Percentiles rank a stretch among this genome's conserved stretches.
These are phyloP conservation scores for Barnardius zonarius DNA, from an alignment of 2,113 vertebrate species.

Conservation along the genomic window DNA sequence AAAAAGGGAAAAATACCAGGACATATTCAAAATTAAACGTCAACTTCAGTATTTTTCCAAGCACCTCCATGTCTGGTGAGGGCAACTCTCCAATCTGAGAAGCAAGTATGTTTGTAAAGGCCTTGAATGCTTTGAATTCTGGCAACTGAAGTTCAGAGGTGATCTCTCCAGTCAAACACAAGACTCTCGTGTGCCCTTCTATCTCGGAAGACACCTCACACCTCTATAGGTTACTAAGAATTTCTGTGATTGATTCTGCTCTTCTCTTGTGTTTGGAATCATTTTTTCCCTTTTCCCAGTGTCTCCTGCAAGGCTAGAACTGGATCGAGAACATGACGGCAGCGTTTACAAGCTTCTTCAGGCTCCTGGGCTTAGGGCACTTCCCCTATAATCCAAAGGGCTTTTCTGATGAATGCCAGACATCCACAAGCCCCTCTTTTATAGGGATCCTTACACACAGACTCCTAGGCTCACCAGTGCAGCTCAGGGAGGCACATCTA, in stretches of 20 bases:
- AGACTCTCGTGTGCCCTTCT: background rate
- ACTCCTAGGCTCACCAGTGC: background rate
- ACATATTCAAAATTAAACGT: background rate
- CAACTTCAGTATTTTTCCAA: background rate
- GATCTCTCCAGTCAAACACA: background rate
- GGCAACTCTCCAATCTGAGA: background rate
- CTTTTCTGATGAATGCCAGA: background rate
- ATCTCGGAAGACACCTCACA: background rate
- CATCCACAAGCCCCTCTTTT: background rate
- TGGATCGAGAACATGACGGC: background rate
- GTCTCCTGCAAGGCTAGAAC: background rate
- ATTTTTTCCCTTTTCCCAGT: background rate
- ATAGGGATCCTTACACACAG: fast-evolving
- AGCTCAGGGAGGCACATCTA: background rate
- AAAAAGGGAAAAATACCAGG: background rate
- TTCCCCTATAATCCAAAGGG: background rate
- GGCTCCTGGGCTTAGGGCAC: background rate
- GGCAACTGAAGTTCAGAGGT: conserved; percentile 42
- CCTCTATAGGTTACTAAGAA: background rate
- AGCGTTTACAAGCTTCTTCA: background rate
- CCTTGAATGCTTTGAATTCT: conserved; percentile 41
- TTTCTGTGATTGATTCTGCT: background rate
- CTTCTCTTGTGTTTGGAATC: background rate
- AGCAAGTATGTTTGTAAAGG: background rate
- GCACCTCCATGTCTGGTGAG: background rate